phyloP scores from a whole-genome alignment of 2,113 vertebrate genomes.

The Ivindomyrus marchei region DNA sequence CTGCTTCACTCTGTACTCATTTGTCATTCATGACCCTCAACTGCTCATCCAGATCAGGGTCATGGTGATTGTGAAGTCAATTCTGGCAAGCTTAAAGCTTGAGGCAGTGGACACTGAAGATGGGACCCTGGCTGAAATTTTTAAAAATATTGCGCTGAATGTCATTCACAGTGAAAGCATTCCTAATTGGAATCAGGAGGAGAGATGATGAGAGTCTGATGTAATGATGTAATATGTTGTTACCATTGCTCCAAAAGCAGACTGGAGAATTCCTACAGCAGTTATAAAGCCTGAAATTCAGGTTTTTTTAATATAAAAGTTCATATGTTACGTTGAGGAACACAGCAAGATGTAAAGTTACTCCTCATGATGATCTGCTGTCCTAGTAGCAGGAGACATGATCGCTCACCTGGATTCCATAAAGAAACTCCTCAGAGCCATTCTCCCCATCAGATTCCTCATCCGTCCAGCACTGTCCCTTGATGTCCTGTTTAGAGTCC shows the following conservation, averaged over 20 bases:
- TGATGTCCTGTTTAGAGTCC: slow-evolving; percentile 73
- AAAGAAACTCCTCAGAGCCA: slow-evolving; percentile 93
- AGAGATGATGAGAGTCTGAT: not conserved
- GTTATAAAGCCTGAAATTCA: not conserved
- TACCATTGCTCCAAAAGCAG: not conserved
- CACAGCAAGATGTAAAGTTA: not conserved
- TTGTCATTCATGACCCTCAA: not conserved
- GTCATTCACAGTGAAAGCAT: not conserved
- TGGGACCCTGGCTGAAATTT: not conserved
- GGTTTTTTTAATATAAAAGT: not conserved
- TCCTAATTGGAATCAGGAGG: not conserved
- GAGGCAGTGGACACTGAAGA: not conserved
- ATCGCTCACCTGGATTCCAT: slow-evolving; percentile 83
- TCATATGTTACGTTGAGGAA: not conserved
- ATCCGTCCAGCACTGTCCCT: slow-evolving; percentile 96
- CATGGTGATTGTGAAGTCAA: not conserved
- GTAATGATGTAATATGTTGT: not conserved
- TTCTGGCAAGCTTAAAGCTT: not conserved
- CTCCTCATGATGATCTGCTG: not conserved
- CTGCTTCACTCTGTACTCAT: not conserved
- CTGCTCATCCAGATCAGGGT: not conserved
- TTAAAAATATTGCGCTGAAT: not conserved
- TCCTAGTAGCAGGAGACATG: accelerated
- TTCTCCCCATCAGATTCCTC: slow-evolving; percentile 98
- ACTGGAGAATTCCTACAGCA: not conserved